Percentiles rank a stretch among this genome's conserved stretches.
phyloP scores from a whole-genome alignment of 2,888 invertebrate species.

The Pristionchus entomophagus region DNA sequence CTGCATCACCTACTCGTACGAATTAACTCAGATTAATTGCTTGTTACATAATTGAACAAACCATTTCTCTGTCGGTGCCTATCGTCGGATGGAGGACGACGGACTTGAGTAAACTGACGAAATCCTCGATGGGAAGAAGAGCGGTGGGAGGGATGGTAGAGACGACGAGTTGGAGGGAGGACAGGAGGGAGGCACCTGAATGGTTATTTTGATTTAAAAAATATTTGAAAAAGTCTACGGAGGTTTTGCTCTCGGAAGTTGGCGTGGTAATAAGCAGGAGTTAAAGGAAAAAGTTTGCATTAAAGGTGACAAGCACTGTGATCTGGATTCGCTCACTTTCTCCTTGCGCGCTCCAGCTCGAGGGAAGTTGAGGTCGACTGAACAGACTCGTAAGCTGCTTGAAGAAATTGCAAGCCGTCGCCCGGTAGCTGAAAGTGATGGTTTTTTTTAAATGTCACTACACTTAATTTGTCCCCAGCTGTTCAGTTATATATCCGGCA shows the following conservation, averaged over 20 bases:
- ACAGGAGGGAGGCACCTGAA: background rate
- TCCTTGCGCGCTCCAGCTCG: background rate
- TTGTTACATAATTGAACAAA: no score
- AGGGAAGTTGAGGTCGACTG: background rate
- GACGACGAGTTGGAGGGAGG: background rate
- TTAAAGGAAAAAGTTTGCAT: no score
- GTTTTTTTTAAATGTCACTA: no score
- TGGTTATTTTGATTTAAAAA: no score
- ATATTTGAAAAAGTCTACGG: no score
- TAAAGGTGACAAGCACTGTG: background rate
- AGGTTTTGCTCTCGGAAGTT: background rate
- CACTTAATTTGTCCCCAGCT: no score
- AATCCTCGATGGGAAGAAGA: conserved; percentile 31
- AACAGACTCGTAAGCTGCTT: background rate
- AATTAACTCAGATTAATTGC: background rate
- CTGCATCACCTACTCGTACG: background rate
- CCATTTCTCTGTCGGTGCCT: background rate
- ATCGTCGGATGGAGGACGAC: background rate
- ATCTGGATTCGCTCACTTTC: background rate
- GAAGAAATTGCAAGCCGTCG: background rate
- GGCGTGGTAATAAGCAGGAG: no score
- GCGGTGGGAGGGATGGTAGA: background rate
- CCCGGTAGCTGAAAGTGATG: conserved; percentile 2
- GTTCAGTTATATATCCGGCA: no score
- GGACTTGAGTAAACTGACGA: conserved; percentile 40